Evolutionary conservation across 2,888 invertebrate species (phyloP).

Genomic region (Aphrophora alni): DNA sequence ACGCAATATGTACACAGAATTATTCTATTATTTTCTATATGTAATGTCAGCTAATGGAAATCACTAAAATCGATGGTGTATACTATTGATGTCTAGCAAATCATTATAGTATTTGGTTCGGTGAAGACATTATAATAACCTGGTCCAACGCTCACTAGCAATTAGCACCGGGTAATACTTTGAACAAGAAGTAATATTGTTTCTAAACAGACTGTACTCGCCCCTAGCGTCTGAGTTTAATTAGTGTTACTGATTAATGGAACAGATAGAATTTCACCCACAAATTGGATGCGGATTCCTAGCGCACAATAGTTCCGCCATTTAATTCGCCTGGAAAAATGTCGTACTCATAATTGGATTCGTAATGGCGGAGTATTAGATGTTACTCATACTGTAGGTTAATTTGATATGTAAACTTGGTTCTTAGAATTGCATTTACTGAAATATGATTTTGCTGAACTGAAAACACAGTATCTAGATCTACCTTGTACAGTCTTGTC

Average conservation of each 20-base stretch:
- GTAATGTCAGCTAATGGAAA: too few species aligned
- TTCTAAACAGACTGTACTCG: conserved; percentile 2
- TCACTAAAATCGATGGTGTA: too few species aligned
- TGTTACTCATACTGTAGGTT: not conserved
- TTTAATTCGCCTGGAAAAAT: not conserved
- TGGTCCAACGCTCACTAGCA: not conserved
- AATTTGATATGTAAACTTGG: not conserved
- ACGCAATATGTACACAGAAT: too few species aligned
- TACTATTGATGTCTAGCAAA: too few species aligned
- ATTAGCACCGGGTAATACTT: not conserved
- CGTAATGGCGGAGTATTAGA: not conserved
- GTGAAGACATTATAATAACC: too few species aligned
- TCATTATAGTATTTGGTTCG: too few species aligned
- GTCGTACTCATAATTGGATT: not conserved
- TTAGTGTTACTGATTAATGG: conserved; percentile 36
- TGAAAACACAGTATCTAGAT: not conserved
- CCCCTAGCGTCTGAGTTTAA: conserved; percentile 19
- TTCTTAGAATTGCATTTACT: not conserved
- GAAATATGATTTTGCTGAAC: not conserved
- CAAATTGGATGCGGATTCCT: conserved; percentile 31
- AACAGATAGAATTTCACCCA: conserved; percentile 31
- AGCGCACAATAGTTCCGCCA: not conserved
- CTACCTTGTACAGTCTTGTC: not conserved
- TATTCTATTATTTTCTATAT: too few species aligned
- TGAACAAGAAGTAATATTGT: not conserved